Evolutionary conservation across 2,113 vertebrate genomes (phyloP), one percentile per base, ranked within the genome.

Genomic region (Scophthalmus maximus): DNA sequence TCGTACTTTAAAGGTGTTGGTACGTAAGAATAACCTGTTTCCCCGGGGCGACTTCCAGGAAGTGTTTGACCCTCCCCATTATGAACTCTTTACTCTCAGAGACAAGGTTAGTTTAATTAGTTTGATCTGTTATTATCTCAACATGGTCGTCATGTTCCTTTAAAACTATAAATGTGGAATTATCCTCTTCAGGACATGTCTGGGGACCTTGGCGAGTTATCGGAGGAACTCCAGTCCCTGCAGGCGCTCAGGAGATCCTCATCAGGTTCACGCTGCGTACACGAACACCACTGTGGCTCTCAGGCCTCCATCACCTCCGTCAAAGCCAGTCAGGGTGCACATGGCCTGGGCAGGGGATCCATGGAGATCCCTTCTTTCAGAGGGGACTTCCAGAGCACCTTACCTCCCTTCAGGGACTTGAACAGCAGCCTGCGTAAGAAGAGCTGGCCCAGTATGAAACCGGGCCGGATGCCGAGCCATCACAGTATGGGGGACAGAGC

Each of bases 211-310:
- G 96, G 95, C 0, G 96, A 96, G 76, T 87, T 97, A 68, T 95
- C 96, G 2, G 96, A 97, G 73, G 97, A 98, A 59, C 93, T 97
- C 36, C 96, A 96, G 76, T 95, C 90, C 84, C 94, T 97, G 46
- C 96, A 97, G 87, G 95, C 96, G 34, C 90, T 95, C 78, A 93
- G 96, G 44, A 94, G 95, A 10, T 94, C 94, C 4, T 96, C 97
- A 0, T 93, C 93, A 0, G 83, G 94, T 29, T 98, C 97, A 0
- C 94, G 96, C 25, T 99, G 97, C 89, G 88, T 98, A 44, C 96
- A 97, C 0, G 97, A 98, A 86, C 97, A 99, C 56, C 97, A 99
- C 92, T 99, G 97, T 73, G 97, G 97, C 1, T 94, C 96, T 0
- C 95, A 96, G 71, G 88, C 92, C 2, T 92, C 96, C 30, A 90